These are phyloP conservation scores for Leucoraja erinaceus DNA, from an alignment of 2,113 vertebrate genomes.

Conservation along the genomic window DNA sequence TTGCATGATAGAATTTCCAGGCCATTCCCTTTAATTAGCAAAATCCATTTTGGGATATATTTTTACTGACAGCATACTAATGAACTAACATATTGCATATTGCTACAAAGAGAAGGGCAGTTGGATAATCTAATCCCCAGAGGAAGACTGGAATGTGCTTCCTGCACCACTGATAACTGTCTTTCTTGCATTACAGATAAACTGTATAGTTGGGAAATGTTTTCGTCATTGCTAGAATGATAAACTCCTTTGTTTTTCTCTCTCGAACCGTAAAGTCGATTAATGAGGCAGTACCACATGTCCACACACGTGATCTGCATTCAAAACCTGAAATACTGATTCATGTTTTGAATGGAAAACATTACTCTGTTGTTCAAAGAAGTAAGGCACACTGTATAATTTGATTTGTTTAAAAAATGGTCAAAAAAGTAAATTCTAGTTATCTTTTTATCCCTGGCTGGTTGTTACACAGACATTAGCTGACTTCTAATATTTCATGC, in stretches of 20 bases:
- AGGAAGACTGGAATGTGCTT: neutral
- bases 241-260: slow-evolving; percentile 21
- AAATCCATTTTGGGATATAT: neutral
- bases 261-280: neutral
- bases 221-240: slow-evolving; percentile 14
- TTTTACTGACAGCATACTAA: slow-evolving; percentile 23
- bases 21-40: neutral
- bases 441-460: neutral
- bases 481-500: neutral
- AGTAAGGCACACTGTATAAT: neutral
- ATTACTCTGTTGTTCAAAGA: neutral
- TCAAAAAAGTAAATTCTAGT: neutral
- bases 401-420: neutral
- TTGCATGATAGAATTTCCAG: no score
- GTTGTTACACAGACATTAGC: neutral
- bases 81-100: neutral
- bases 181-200: slow-evolving; percentile 22
- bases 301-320: neutral
- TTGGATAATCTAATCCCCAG: slow-evolving; percentile 5
- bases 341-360: neutral
- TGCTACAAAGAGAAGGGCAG: neutral
- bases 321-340: slow-evolving; percentile 1
- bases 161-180: slow-evolving; percentile 1
- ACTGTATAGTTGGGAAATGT: neutral
- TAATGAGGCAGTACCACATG: neutral